Base-by-base conservation (phyloP, 1,140 invertebrate species). In the Aphaenogaster rudis region DNA sequence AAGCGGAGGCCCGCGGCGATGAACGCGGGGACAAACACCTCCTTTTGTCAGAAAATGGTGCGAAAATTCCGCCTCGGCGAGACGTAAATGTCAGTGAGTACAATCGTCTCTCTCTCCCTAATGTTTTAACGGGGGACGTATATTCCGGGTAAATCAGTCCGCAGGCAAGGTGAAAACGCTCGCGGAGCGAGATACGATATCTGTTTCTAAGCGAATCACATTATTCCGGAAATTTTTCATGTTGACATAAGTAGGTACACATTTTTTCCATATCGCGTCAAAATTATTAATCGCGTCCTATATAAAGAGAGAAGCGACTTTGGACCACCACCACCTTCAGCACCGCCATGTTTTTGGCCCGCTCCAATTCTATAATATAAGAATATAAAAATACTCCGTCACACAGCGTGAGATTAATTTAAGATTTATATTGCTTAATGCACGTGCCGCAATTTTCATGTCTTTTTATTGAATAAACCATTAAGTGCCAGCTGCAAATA, bases 11-110 rank as follows among this genome's bases (percentile, higher is more conserved):
- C 74, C 89, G 74, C 88, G 92, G 88, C 64, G 89, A 86, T 88
- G 93, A 92, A 89, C 92, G 93, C 90, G 90, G 88, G 89, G 92
- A 93, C 89, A 88, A 81, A 71, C 89, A 78, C 39, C 86, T 93
- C 54, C 69, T 90, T 86, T 88, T 88, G 33, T 66, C 81, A 80
- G 88, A 42, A 76, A 87, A 84, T 90, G 87, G 87, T 69, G 87
- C 88, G 78, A 90, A 87, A 82, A 88, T 89, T 72, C 80, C 67
- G 48, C 63, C 69, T 78, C 69, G 85, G 39, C 78, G 80, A 39
- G 50, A 63, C 50, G 66, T 89, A 67, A 91, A 91, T 84, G 82
- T 64, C 86, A 86, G 91, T 92, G 79, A 92, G 91, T 92, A 91
- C 76, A 87, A 74, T 81, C 36, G 72, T 57, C 52, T 69, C 8